Base-by-base conservation (phyloP, 2,888 invertebrate genomes). In the Acanthopleura granulata region DNA sequence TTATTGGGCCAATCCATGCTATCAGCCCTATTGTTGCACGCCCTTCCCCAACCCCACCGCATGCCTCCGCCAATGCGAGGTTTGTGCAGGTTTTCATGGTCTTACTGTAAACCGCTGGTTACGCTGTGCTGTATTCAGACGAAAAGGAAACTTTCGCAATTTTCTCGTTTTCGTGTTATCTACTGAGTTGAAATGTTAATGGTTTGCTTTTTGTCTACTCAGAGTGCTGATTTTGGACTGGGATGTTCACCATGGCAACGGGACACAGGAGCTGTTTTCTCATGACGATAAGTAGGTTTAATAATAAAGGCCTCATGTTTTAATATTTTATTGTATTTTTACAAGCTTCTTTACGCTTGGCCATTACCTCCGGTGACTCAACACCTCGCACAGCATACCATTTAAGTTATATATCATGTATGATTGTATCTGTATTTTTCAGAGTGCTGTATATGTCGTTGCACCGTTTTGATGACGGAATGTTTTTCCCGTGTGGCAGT, bases 161-260 rank as follows among this genome's bases (percentile, higher is more conserved):
- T n/a, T n/a, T n/a, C n/a, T n/a, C n/a, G n/a, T n/a, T n/a, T n/a
- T 57, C 57, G 57, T 18, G 57, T 22, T 57, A 57, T 57, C 22
- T 6, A 22, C 6, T 57, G 57, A 57, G 57, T 9, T n/a, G 57
- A 12, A n/a, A 18, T 22, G 22, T 22, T 22, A 57, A 57, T 3
- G n/a, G 18, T 12, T 57, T 40, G 12, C 57, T 57, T 18, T 51
- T 12, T n/a, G 18, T 57, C 6, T 57, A n/a, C 25, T 12, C 25
- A 90, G 93, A 85, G 93, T 97, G 84, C 91, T 97, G 49, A 93
- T 97, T 69, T 88, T 97, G 0, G 97, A 97, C 91, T 97, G 97
- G 95, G 97, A 97, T 89, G 94, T 97, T 1, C 97, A 97, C 87
- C 97, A 97, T 87, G 97, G 97, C 0, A 96, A 97, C 89, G 97